phyloP scores from a whole-genome alignment of 2,797 vertebrate species.

The Mergus octosetaceus region DNA sequence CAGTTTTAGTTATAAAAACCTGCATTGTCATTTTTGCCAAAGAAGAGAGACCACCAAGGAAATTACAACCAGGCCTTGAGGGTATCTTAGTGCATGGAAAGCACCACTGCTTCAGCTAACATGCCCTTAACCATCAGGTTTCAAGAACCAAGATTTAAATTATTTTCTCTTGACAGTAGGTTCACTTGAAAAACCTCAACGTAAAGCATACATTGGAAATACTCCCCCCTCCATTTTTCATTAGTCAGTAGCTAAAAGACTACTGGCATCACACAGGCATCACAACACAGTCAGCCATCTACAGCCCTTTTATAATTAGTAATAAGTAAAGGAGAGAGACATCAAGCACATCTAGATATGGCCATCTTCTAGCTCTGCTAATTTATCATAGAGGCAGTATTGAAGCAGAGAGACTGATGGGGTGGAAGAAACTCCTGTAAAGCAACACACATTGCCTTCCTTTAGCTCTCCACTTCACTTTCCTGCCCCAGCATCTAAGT shows the following conservation, averaged over 20 bases:
- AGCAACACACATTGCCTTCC: background rate
- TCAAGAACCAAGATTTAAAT: background rate
- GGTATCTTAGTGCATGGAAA: background rate
- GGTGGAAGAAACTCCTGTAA: background rate
- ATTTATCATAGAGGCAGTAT: background rate
- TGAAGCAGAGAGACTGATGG: background rate
- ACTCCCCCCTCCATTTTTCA: background rate
- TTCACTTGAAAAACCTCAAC: background rate
- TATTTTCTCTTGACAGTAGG: background rate
- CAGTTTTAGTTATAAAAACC: background rate
- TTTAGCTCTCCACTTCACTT: background rate
- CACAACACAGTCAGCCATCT: background rate
- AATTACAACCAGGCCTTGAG: background rate
- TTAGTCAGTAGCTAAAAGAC: background rate
- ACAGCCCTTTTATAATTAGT: background rate
- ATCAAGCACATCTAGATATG: background rate
- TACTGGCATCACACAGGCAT: background rate
- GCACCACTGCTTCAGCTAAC: background rate
- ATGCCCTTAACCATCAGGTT: background rate
- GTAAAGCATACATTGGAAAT: background rate
- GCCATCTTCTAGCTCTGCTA: background rate
- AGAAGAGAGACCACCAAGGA: background rate
- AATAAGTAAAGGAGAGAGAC: background rate
- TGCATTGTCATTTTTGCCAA: background rate
- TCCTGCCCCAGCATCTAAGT: background rate